Percentiles rank a stretch among this genome's conserved stretches.
Conservation (phyloP, 2,797 vertebrate species). For the Chelmon rostratus region DNA sequence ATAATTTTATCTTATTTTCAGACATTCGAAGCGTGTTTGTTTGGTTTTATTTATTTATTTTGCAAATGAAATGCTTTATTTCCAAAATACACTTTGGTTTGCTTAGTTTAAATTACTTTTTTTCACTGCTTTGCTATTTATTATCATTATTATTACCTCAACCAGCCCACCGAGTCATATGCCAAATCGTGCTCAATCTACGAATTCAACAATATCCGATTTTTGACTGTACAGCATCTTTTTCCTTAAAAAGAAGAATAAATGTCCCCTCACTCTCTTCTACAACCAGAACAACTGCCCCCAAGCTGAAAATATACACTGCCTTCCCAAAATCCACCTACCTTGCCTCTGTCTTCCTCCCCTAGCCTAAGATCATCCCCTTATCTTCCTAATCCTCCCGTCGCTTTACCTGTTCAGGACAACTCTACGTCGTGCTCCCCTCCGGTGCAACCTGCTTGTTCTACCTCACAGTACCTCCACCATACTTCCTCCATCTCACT, state of each 20-base stretch:
- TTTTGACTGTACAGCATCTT: conserved; percentile 12
- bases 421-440: conserved; percentile 26
- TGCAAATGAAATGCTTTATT: conserved; percentile 36
- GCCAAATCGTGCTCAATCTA: conserved; percentile 18
- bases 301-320: conserved; percentile 32
- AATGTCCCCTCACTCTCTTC: conserved; percentile 32
- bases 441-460: conserved; percentile 20
- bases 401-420: conserved; percentile 12
- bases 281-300: conserved; percentile 41
- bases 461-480: conserved; percentile 32
- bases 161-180: conserved; percentile 17
- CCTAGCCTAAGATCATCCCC: neutral
- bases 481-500: conserved; percentile 49
- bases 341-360: conserved; percentile 2
- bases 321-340: conserved; percentile 4
- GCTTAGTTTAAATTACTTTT: conserved; percentile 43
- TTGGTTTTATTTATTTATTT: conserved; percentile 58
- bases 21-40: conserved; percentile 47
- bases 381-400: conserved; percentile 11
- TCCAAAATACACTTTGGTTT: conserved; percentile 53
- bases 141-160: no score
- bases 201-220: conserved; percentile 17
- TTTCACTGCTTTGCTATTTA: conserved; percentile 65
- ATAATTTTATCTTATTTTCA: conserved; percentile 57
- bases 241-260: conserved; percentile 17